Conservation (phyloP, 1,140 invertebrate species). For the Stratiolaelaps scimitus region DNA sequence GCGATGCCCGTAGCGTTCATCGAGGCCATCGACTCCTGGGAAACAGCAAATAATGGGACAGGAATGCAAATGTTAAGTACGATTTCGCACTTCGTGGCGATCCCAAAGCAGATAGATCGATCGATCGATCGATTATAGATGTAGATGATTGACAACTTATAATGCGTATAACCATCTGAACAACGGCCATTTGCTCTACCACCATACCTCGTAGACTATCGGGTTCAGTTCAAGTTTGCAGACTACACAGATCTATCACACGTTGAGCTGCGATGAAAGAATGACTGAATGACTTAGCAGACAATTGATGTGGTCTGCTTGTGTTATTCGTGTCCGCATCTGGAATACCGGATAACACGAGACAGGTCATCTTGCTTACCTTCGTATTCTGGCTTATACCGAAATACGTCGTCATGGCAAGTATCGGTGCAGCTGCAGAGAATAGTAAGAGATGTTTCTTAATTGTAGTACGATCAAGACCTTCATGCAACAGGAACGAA, state of each 20-base stretch:
- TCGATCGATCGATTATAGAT: background rate
- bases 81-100: no score
- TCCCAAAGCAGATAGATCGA: slow-evolving; percentile 23
- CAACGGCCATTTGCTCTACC: no score
- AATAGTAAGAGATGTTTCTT: slow-evolving; percentile 82
- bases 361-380: no score
- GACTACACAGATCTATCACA: background rate
- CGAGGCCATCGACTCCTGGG: slow-evolving; percentile 52
- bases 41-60: slow-evolving; percentile 37
- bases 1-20: slow-evolving; percentile 86
- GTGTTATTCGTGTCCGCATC: background rate
- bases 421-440: slow-evolving; percentile 75
- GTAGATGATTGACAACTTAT: slow-evolving; percentile 9
- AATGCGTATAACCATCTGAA: no score
- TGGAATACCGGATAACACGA: background rate
- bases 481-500: slow-evolving; percentile 87
- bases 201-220: no score
- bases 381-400: slow-evolving; percentile 51
- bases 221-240: no score
- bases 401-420: slow-evolving; percentile 83
- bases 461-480: slow-evolving; percentile 74
- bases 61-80: slow-evolving; percentile 13
- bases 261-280: background rate
- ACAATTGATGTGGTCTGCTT: no score
- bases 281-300: background rate